Evolutionary conservation across 2,113 vertebrate species (phyloP).

Genomic region (Marmota monax): DNA sequence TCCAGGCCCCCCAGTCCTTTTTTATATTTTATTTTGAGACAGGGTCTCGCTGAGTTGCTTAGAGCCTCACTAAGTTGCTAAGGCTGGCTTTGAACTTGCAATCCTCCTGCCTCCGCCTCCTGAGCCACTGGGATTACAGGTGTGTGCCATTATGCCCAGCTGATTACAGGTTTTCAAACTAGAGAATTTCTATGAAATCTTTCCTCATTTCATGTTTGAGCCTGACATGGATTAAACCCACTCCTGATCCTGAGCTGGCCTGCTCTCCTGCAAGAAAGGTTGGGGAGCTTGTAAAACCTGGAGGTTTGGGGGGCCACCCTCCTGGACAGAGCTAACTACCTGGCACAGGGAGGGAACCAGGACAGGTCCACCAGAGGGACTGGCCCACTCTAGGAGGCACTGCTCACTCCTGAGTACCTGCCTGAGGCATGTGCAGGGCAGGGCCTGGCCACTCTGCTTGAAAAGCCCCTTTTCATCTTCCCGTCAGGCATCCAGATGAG

Average conservation of each 20-base stretch:
- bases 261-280: background rate
- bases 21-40: too few species aligned
- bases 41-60: too few species aligned
- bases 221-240: background rate
- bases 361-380: too few species aligned
- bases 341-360: background rate
- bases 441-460: background rate
- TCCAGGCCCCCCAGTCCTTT: too few species aligned
- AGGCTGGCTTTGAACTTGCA: too few species aligned
- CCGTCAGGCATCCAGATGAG: background rate
- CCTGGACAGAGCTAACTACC: background rate
- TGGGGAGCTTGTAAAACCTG: conserved; percentile 59
- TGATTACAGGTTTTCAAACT: background rate
- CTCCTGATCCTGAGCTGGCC: background rate
- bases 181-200: background rate
- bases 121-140: too few species aligned
- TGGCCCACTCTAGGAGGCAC: background rate
- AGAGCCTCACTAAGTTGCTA: too few species aligned
- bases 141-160: too few species aligned
- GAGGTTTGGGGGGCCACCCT: background rate
- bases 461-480: background rate
- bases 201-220: background rate
- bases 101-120: too few species aligned
- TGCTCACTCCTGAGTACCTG: background rate
- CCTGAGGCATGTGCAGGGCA: too few species aligned